These are phyloP conservation scores for Marasmarcha lunaedactyla DNA, from an alignment of 2,888 invertebrate genomes.

Conservation along the genomic window DNA sequence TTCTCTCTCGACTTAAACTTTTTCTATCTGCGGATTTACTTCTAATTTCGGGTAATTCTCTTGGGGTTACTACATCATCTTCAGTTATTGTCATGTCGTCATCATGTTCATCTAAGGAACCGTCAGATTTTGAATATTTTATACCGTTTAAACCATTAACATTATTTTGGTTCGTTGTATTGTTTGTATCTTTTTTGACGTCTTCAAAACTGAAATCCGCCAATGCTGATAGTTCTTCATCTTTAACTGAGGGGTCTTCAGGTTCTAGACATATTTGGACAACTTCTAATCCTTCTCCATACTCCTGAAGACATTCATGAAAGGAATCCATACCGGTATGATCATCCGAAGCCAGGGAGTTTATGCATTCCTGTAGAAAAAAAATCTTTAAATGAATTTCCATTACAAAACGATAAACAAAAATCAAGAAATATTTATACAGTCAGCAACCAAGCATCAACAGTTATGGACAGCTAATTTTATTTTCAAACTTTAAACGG, in stretches of 20 bases:
- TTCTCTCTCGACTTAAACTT: conserved; percentile 25
- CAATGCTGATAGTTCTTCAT: conserved; percentile 56
- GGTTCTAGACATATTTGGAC: conserved; percentile 74
- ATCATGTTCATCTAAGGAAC: conserved; percentile 52
- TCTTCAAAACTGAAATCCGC: conserved; percentile 59
- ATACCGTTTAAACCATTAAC: conserved; percentile 37
- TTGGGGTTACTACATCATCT: conserved; percentile 46
- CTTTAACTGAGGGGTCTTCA: conserved; percentile 66
- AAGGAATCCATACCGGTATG: conserved; percentile 75
- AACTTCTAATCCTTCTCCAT: conserved; percentile 73
- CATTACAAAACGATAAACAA: conserved; percentile 13
- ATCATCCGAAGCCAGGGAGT: conserved; percentile 71
- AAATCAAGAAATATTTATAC: conserved; percentile 34
- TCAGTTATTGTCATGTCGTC: conserved; percentile 65
- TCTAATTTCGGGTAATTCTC: conserved; percentile 44
- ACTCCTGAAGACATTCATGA: conserved; percentile 75
- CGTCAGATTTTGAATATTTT: conserved; percentile 52
- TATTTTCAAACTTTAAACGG: too few species aligned
- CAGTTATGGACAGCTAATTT: too few species aligned
- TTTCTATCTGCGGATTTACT: conserved; percentile 38
- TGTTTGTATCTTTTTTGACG: conserved; percentile 29
- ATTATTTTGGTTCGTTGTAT: conserved; percentile 23
- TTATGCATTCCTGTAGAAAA: conserved; percentile 56
- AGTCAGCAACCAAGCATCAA: conserved; percentile 40
- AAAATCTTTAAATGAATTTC: conserved; percentile 13